Conservation (phyloP, 2,113 vertebrate species). For the Microcebus murinus region DNA sequence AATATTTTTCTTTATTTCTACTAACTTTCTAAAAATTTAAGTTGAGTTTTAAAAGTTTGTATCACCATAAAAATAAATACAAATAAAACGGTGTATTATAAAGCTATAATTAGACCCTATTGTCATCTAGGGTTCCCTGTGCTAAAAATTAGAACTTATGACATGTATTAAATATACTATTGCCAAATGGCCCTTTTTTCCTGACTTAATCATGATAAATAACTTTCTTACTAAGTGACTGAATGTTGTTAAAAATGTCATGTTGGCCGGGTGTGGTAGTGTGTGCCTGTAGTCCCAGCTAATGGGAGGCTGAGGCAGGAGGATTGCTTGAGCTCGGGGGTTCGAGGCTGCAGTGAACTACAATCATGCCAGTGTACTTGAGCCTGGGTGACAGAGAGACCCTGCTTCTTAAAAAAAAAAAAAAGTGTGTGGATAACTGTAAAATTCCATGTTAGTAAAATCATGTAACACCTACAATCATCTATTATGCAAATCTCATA, state of each 20-base stretch:
- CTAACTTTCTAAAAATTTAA: slow-evolving; percentile 49
- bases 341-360: too few relatives aligned
- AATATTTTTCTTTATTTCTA: neutral
- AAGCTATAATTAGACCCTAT: neutral
- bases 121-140: neutral
- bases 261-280: neutral
- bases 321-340: too few relatives aligned
- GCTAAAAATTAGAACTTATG: slow-evolving; percentile 9
- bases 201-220: slow-evolving; percentile 8
- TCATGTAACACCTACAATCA: neutral
- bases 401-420: too few relatives aligned
- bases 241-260: neutral
- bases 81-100: neutral
- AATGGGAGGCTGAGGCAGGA: too few relatives aligned
- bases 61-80: neutral
- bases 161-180: neutral
- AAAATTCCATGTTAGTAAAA: neutral
- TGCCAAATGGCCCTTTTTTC: slow-evolving; percentile 8
- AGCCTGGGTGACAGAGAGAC: too few relatives aligned
- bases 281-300: too few relatives aligned
- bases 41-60: slow-evolving; percentile 14
- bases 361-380: too few relatives aligned
- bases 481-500: neutral
- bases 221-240: neutral
- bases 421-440: too few relatives aligned